Base-by-base conservation (phyloP, 2,113 vertebrate species). In the Paralichthys olivaceus region DNA sequence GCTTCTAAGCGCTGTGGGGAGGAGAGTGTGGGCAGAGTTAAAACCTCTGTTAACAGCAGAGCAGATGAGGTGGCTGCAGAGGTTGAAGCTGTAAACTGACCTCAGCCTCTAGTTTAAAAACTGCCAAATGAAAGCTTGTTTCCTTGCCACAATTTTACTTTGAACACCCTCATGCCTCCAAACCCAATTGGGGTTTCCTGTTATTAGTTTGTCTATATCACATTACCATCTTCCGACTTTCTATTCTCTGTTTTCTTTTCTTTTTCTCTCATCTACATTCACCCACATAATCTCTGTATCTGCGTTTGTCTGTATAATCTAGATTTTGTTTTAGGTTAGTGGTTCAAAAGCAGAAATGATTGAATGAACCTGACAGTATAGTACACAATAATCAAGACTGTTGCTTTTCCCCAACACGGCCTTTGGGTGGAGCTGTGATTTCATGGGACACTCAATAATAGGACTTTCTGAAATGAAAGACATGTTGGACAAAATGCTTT, bases 391-490 rank as follows among this genome's bases (percentile, higher is more conserved):
- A 32, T 12, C 14, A 5, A 32, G 26, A 9, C 56, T 59, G 11
- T 45, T n/a, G 4, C 26, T 54, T 49, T 76, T 66, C 40, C 29
- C 59, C 8, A 23, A 25, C 6, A 75, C 63, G 53, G n/a, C 83
- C 88, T 84, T 75, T 55, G 84, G 88, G 58, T 66, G 1, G 79
- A n/a, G 81, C 80, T 67, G 76, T 69, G 63, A 66, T n/a, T 22
- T n/a, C 29, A 53, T 9, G 14, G 7, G 19, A 55, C 15, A 28
- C 3, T 2, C 25, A 14, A 22, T 23, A 13, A 32, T 20, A 8
- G 17, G 22, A 5, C 6, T 58, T 25, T 17, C 1, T 43, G 25
- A 12, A 54, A 13, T 22, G 20, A 23, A 54, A 54, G 4, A 67
- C 45, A 9, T 0, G 53, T 13, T 0, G 20, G 20, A 13, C 0